These are phyloP conservation scores for Archips xylosteana DNA, from an alignment of 2,888 invertebrate genomes.

Conservation along the genomic window DNA sequence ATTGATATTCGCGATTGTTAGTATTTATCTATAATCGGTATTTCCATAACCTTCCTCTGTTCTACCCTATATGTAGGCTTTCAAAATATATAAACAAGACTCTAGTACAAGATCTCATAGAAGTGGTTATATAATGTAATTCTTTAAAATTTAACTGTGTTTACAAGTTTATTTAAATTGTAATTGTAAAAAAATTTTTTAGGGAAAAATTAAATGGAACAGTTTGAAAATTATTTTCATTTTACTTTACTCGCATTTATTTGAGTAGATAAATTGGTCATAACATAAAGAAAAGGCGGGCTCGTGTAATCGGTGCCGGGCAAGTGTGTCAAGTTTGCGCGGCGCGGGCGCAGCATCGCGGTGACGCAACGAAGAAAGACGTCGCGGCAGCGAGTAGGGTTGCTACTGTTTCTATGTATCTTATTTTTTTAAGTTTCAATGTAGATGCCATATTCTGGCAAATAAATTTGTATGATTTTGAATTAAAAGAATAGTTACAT, in stretches of 20 bases:
- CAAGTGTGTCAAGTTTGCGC: conserved; percentile 75
- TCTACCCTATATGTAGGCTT: no score
- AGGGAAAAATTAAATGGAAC: no score
- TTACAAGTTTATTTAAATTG: no score
- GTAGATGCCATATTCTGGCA: no score
- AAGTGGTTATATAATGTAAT: no score
- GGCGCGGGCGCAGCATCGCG: conserved; percentile 26
- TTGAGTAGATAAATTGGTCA: neutral
- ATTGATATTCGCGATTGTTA: neutral
- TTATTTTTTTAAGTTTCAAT: no score
- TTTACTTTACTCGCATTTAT: neutral
- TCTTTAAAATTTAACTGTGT: no score
- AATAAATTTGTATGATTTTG: no score
- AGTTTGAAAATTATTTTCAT: neutral
- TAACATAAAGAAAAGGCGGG: conserved; percentile 37
- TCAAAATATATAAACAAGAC: neutral
- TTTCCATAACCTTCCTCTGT: neutral
- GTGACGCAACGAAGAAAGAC: conserved; percentile 60
- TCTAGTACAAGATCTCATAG: no score
- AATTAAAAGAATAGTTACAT: no score
- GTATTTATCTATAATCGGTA: neutral
- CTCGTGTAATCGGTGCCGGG: conserved; percentile 53
- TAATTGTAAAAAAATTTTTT: no score
- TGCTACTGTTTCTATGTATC: neutral
- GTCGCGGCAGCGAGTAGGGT: conserved; percentile 1